These are phyloP conservation scores for Psittacula echo DNA, from an alignment of 2,797 vertebrate genomes.

Conservation along the genomic window DNA sequence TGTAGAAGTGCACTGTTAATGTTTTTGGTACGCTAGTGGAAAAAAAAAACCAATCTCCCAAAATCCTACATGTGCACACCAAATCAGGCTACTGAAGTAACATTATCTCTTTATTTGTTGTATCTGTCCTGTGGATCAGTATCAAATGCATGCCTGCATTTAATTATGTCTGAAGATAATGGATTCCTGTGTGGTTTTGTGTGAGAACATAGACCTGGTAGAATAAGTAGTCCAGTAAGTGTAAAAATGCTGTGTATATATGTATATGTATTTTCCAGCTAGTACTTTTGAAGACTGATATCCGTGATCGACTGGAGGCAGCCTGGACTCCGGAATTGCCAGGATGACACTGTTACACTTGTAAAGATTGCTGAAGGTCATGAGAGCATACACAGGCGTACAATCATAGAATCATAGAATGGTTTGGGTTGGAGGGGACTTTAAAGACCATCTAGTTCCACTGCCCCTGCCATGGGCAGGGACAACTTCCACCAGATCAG, in stretches of 20 bases:
- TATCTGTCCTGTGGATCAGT: background rate
- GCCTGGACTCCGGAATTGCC: background rate
- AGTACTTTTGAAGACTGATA: background rate
- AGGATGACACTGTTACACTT: background rate
- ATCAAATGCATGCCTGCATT: background rate
- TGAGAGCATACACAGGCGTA: background rate
- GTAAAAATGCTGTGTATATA: background rate
- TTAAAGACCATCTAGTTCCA: background rate
- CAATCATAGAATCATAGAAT: background rate
- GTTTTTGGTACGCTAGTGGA: background rate
- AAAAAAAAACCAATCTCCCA: background rate
- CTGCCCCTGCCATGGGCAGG: background rate
- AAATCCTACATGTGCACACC: background rate
- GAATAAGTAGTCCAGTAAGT: background rate
- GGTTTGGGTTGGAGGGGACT: background rate
- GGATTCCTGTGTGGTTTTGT: background rate
- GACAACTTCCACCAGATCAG: background rate
- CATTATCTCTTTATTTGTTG: background rate
- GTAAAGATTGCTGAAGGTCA: background rate
- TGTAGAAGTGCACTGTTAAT: background rate
- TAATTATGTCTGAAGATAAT: background rate
- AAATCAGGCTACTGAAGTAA: background rate
- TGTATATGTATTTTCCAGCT: background rate
- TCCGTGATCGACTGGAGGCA: background rate
- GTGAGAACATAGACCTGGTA: background rate